Evolutionary conservation across 2,797 vertebrate genomes (phyloP), one percentile per base, ranked within the genome.

Genomic region (Gymnocypris eckloni): DNA sequence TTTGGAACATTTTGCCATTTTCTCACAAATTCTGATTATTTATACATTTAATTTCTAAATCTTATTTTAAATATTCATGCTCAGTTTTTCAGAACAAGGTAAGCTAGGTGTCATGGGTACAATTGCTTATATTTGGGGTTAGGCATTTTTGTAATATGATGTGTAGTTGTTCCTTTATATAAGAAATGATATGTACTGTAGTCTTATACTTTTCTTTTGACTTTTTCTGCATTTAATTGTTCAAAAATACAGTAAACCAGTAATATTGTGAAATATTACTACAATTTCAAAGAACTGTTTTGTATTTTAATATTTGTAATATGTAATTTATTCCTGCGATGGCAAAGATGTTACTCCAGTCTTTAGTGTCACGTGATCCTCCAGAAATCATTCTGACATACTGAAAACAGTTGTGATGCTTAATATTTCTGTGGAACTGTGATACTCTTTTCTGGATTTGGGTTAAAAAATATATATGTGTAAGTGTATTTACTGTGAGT

Each of bases 31-130:
- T 16, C 15, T 11, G 50, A 18, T 43, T 56, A 56, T 71, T 71
- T 56, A 20, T 81, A 56, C 45, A 81, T 54, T 39, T 54, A 37
- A 22, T 54, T 54, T 81, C 22, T 56, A 52, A 81, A 10, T 54
- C 18, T 16, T 52, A 37, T 52, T 52, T 39, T 18, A 70, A 71
- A 71, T 56, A 71, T 82, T 70, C 22, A 56, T 25, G 15, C 33
- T 56, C n/a, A 41, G 4, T 3, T 25, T 43, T 61, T n/a, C 22
- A 10, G 41, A 79, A 18, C 25, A 79, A 79, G 77, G 13, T 41
- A 79, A 64, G 8, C 22, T 15, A 11, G 9, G 22, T n/a, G 4
- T 45, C 22, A 45, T 41, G 4, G 10, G 20, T 76, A 54, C 20
- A 22, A 3, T 61, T 79, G 22, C 13, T 61, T 9, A 56, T 59